phyloP scores from a whole-genome alignment of 2,797 vertebrate species.

The Cheirogaleus major region DNA sequence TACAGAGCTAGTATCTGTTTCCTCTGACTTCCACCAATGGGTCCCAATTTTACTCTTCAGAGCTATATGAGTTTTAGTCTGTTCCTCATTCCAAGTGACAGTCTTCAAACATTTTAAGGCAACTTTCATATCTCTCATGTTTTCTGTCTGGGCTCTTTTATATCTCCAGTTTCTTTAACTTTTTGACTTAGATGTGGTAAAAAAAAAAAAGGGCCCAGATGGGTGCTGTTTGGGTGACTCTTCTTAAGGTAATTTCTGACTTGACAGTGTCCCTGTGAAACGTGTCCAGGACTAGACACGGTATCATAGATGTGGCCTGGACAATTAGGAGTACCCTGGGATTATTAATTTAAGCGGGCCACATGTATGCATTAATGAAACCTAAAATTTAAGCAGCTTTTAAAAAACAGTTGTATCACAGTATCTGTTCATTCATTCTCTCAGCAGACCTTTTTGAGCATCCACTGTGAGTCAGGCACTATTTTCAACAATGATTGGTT shows the following conservation, averaged over 20 bases:
- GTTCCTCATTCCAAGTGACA: neutral
- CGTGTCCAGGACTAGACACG: neutral
- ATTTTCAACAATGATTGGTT: neutral
- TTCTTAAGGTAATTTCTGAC: neutral
- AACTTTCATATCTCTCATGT: neutral
- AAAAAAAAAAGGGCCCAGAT: neutral
- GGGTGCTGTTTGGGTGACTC: neutral
- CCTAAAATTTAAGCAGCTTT: neutral
- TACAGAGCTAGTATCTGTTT: neutral
- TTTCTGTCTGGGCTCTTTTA: neutral
- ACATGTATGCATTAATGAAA: neutral
- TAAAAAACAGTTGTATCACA: neutral
- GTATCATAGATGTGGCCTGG: neutral
- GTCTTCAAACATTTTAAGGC: neutral
- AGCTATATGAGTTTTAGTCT: neutral
- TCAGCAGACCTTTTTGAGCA: neutral
- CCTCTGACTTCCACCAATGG: neutral
- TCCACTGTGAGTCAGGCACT: neutral
- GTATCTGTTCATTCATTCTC: neutral
- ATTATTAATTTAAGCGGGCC: neutral
- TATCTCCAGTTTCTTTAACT: neutral
- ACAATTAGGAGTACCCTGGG: neutral
- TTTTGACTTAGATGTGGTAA: neutral
- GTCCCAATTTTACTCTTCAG: slow-evolving; percentile 22
- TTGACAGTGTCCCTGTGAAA: neutral